phyloP scores from a whole-genome alignment of 2,113 vertebrate genomes.

The Ictalurus punctatus region DNA sequence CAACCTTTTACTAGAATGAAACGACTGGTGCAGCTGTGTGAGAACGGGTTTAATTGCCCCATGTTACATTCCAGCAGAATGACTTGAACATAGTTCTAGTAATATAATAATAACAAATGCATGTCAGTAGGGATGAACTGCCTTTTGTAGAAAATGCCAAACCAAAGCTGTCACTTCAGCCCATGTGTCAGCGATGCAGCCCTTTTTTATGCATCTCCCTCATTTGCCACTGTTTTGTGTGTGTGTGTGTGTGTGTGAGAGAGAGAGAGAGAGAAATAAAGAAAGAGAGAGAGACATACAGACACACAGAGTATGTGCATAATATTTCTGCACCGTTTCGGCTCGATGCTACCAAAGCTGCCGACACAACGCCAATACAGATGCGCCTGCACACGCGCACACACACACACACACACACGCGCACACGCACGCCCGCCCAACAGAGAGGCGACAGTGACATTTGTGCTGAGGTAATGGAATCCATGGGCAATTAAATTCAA shows the following conservation, averaged over 20 bases:
- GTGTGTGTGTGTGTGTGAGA: conserved; percentile 58
- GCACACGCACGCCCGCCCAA: conserved; percentile 56
- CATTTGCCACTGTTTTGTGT: conserved; percentile 52
- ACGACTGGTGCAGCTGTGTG: not conserved
- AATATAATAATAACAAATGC: conserved; percentile 2
- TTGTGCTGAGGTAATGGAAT: conserved; percentile 92
- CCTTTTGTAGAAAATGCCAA: not conserved
- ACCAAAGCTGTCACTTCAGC: conserved; percentile 10
- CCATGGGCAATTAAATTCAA: conserved; percentile 85
- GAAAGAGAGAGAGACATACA: too few relatives aligned
- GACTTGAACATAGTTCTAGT: not conserved
- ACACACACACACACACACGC: conserved; percentile 65
- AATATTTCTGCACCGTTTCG: conserved; percentile 81
- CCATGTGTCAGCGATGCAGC: conserved; percentile 13
- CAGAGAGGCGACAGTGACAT: conserved; percentile 95
- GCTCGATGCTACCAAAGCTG: conserved; percentile 76
- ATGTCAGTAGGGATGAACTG: not conserved
- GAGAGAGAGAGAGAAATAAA: conserved; percentile 70
- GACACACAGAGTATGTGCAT: not conserved
- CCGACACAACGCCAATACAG: conserved; percentile 25
- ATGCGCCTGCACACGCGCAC: conserved; percentile 55
- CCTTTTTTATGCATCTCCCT: conserved; percentile 65
- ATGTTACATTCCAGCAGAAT: not conserved
- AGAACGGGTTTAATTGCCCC: conserved; percentile 2
- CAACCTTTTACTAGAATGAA: not conserved